phyloP scores from a whole-genome alignment of 1,140 invertebrate genomes.

The Ctenoplectra terminalis region DNA sequence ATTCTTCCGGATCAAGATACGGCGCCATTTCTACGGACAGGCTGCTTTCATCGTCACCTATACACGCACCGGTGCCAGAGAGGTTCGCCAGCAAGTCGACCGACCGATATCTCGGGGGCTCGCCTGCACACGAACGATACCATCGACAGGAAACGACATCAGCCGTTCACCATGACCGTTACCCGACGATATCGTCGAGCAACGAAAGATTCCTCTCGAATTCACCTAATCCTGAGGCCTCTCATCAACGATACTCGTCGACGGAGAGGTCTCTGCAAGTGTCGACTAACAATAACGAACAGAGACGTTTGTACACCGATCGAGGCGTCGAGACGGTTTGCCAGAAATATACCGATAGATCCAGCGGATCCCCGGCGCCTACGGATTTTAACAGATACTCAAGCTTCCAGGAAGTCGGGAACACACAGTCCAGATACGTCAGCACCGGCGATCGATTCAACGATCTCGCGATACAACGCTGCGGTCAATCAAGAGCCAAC shows the following conservation, averaged over 20 bases:
- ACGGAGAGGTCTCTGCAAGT: conserved; percentile 72
- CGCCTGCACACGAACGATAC: conserved; percentile 76
- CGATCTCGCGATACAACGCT: conserved; percentile 82
- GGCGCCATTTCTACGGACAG: conserved; percentile 71
- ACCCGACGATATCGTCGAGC: conserved; percentile 65
- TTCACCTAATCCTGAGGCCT: conserved; percentile 74
- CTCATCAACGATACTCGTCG: conserved; percentile 77
- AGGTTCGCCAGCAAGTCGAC: conserved; percentile 72
- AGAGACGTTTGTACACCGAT: conserved; percentile 64
- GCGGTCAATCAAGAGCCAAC: conserved; percentile 82
- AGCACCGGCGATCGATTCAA: conserved; percentile 54
- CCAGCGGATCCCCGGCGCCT: conserved; percentile 72
- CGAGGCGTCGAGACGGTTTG: conserved; percentile 69
- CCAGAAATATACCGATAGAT: conserved; percentile 76
- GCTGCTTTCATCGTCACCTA: conserved; percentile 76
- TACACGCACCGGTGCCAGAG: conserved; percentile 78
- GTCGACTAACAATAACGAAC: conserved; percentile 29
- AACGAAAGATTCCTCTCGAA: conserved; percentile 75
- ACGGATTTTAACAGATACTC: conserved; percentile 73
- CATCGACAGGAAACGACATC: conserved; percentile 57
- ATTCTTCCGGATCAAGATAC: conserved; percentile 64
- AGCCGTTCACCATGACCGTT: conserved; percentile 71
- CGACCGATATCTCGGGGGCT: conserved; percentile 69
- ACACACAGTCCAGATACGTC: conserved; percentile 66
- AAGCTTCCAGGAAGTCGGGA: conserved; percentile 66